These are phyloP conservation scores for Hydrolagus affinis DNA, from an alignment of 2,113 vertebrate genomes.

Conservation along the genomic window DNA sequence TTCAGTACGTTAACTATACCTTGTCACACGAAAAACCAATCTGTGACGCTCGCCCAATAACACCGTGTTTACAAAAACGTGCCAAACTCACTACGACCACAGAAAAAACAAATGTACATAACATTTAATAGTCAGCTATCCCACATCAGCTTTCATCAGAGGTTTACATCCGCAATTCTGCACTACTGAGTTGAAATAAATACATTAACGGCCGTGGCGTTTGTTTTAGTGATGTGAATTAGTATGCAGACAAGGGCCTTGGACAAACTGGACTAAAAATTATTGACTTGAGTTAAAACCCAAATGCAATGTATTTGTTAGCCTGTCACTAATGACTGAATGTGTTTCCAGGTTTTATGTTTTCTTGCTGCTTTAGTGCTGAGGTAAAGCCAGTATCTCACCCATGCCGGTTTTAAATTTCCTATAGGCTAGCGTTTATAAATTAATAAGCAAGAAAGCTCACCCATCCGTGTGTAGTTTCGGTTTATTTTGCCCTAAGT, in stretches of 20 bases:
- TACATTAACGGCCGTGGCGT: background rate
- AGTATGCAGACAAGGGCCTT: background rate
- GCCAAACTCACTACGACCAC: background rate
- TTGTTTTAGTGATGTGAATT: background rate
- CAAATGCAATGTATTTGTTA: conserved; percentile 13
- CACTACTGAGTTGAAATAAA: background rate
- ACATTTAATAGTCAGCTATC: background rate
- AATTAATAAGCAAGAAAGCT: too few relatives aligned
- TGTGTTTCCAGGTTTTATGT: too few relatives aligned
- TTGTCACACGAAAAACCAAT: background rate
- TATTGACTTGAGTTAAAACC: background rate
- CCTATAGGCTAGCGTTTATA: too few relatives aligned
- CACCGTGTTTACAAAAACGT: background rate
- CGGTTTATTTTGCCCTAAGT: too few relatives aligned
- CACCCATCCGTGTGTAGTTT: too few relatives aligned
- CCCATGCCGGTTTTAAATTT: too few relatives aligned
- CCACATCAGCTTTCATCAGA: background rate
- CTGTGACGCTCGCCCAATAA: background rate
- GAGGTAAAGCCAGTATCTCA: too few relatives aligned
- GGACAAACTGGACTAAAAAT: too few relatives aligned
- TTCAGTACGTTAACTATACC: background rate
- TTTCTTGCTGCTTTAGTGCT: too few relatives aligned
- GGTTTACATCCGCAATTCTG: background rate
- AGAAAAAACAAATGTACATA: background rate
- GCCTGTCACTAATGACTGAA: too few relatives aligned